phyloP scores from a whole-genome alignment of 2,113 vertebrate species.

The Pundamilia nyererei region DNA sequence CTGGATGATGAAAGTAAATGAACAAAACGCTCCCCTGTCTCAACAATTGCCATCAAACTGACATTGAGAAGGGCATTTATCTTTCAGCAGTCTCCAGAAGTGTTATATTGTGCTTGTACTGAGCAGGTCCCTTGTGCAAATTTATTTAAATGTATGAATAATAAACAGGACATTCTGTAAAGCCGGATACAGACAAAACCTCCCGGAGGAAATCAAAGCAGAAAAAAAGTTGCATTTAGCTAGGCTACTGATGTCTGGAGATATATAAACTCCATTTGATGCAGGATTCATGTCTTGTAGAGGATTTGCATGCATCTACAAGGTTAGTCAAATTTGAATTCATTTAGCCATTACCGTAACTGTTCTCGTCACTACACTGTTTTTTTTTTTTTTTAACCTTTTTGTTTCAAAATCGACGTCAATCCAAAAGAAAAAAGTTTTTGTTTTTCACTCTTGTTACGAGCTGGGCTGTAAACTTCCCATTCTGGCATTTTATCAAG shows the following conservation, averaged over 20 bases:
- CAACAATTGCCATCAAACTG: neutral
- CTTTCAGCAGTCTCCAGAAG: neutral
- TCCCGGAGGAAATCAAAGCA: slow-evolving; percentile 6
- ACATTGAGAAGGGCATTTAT: slow-evolving; percentile 31
- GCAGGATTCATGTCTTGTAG: neutral
- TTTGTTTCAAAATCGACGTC: neutral
- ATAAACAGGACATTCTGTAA: neutral
- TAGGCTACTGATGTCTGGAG: neutral
- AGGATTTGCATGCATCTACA: neutral
- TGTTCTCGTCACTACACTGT: neutral
- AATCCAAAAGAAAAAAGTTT: neutral
- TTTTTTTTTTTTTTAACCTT: neutral
- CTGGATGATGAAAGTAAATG: slow-evolving; percentile 6
- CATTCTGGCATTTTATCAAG: slow-evolving; percentile 2
- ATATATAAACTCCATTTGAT: neutral
- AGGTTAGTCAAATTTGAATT: neutral
- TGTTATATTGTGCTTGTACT: neutral
- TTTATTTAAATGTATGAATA: slow-evolving; percentile 39
- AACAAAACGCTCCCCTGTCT: neutral
- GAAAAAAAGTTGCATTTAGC: neutral
- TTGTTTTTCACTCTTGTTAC: neutral
- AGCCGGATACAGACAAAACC: neutral
- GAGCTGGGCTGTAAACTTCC: neutral
- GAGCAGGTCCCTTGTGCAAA: slow-evolving; percentile 20
- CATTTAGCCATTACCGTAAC: neutral